A percentile compares a stretch with the other conserved stretches of the same genome.
These are phyloP conservation scores for Ectropis crepuscularia DNA, from an alignment of 2,888 invertebrate genomes.

Conservation along the genomic window DNA sequence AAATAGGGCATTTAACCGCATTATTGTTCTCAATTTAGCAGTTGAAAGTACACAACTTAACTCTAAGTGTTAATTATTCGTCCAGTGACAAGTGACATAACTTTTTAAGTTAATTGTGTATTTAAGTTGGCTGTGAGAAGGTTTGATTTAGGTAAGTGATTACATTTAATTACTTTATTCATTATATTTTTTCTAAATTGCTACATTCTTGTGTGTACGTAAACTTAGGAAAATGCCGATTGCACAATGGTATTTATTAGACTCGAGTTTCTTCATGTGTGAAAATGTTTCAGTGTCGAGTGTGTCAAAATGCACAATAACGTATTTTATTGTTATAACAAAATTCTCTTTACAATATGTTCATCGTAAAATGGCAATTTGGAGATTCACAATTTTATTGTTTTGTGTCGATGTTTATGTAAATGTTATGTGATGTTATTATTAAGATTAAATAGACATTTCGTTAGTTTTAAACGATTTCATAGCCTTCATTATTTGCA, in stretches of 20 bases:
- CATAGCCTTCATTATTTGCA: no score
- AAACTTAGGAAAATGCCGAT: conserved; percentile 2
- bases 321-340: conserved; percentile 8
- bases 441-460: background rate
- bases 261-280: conserved; percentile 14
- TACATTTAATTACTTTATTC: conserved; percentile 46
- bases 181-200: conserved; percentile 38
- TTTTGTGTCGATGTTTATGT: conserved; percentile 22
- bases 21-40: conserved; percentile 45
- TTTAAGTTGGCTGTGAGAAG: conserved; percentile 54
- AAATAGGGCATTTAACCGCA: conserved; percentile 34
- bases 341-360: conserved; percentile 9
- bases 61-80: conserved; percentile 40
- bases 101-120: conserved; percentile 44
- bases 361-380: conserved; percentile 24
- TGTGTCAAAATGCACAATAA: conserved; percentile 15
- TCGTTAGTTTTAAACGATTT: background rate
- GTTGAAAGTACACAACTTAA: conserved; percentile 53
- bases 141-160: conserved; percentile 59
- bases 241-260: conserved; percentile 17
- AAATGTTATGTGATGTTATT: conserved; percentile 16
- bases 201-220: conserved; percentile 22
- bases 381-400: conserved; percentile 18
- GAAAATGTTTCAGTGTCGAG: conserved; percentile 6
- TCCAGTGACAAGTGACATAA: conserved; percentile 59